These are phyloP conservation scores for Melanostoma scalare DNA, from an alignment of 2,888 invertebrate genomes.

Conservation along the genomic window DNA sequence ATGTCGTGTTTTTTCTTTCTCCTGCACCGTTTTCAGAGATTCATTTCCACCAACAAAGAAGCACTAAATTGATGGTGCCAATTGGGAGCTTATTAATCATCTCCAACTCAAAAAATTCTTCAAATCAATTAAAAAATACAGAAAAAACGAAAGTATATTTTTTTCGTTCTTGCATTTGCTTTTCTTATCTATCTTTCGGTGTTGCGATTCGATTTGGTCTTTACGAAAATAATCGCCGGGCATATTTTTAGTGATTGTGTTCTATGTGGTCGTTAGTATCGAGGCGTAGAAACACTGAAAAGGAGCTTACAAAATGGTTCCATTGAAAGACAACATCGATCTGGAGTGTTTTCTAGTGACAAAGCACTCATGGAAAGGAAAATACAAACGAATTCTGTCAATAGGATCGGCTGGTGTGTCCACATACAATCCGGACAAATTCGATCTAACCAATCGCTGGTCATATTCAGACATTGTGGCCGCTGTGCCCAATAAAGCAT, in stretches of 20 bases:
- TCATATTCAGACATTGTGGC: slow-evolving; percentile 90
- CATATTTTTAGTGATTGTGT: slow-evolving; percentile 50
- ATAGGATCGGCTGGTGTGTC: slow-evolving; percentile 97
- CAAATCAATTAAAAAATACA: slow-evolving; percentile 40
- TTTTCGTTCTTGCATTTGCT: background rate
- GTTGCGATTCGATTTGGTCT: background rate
- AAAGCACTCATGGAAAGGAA: slow-evolving; percentile 99
- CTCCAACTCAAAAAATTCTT: slow-evolving; percentile 48
- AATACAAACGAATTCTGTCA: slow-evolving; percentile 98
- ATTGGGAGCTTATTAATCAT: slow-evolving; percentile 63
- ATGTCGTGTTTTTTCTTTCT: slow-evolving; percentile 52
- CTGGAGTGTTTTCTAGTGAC: slow-evolving; percentile 98
- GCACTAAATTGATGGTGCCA: slow-evolving; percentile 59
- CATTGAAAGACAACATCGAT: slow-evolving; percentile 93
- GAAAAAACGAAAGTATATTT: slow-evolving; percentile 25
- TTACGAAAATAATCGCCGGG: background rate
- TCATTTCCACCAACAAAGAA: slow-evolving; percentile 55
- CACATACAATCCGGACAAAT: slow-evolving; percentile 96
- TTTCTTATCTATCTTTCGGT: slow-evolving; percentile 4
- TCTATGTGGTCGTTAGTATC: slow-evolving; percentile 66
- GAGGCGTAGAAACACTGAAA: slow-evolving; percentile 31
- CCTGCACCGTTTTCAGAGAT: slow-evolving; percentile 42
- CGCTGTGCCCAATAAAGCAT: slow-evolving; percentile 85
- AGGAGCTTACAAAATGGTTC: slow-evolving; percentile 76
- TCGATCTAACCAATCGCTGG: slow-evolving; percentile 97